Evolutionary conservation across 2,888 invertebrate genomes (phyloP).

Genomic region (Lymantria dispar): DNA sequence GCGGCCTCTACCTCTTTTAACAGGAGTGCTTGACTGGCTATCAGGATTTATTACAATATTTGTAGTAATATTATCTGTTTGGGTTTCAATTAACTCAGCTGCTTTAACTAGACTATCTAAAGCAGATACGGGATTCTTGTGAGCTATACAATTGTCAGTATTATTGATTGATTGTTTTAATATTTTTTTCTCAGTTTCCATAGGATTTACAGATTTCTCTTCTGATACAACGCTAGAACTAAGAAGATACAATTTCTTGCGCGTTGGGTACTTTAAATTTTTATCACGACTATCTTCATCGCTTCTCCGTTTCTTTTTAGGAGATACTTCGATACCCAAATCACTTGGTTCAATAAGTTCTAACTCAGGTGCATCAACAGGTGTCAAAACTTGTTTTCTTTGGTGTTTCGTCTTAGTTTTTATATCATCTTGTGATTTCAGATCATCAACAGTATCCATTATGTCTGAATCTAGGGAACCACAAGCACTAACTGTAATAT

Average conservation of each 20-base stretch:
- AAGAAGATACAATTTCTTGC: slow-evolving; percentile 70
- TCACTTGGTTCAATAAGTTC: slow-evolving; percentile 72
- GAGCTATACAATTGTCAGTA: slow-evolving; percentile 39
- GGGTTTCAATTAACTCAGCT: slow-evolving; percentile 70
- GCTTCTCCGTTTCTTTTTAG: slow-evolving; percentile 65
- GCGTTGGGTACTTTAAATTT: slow-evolving; percentile 51
- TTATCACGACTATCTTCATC: slow-evolving; percentile 62
- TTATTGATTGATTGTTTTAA: slow-evolving; percentile 40
- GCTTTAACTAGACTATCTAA: slow-evolving; percentile 75
- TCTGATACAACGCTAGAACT: slow-evolving; percentile 29
- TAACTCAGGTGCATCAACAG: slow-evolving; percentile 69
- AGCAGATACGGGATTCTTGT: slow-evolving; percentile 59
- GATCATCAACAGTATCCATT: slow-evolving; percentile 48
- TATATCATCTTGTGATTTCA: slow-evolving; percentile 51
- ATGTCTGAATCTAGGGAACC: slow-evolving; percentile 63
- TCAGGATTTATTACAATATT: slow-evolving; percentile 35
- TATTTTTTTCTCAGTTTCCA: slow-evolving; percentile 35
- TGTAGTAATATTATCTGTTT: slow-evolving; percentile 49
- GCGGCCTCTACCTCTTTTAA: slow-evolving; percentile 71
- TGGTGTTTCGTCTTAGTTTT: slow-evolving; percentile 71
- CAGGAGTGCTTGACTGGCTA: slow-evolving; percentile 50
- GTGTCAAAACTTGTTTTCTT: slow-evolving; percentile 75
- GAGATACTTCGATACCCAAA: slow-evolving; percentile 57
- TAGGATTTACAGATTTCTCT: slow-evolving; percentile 15
- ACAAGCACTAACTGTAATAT: slow-evolving; percentile 42